Percentiles rank a stretch among this genome's conserved stretches.
phyloP scores from a whole-genome alignment of 2,113 vertebrate genomes.

The Petromus typicus region DNA sequence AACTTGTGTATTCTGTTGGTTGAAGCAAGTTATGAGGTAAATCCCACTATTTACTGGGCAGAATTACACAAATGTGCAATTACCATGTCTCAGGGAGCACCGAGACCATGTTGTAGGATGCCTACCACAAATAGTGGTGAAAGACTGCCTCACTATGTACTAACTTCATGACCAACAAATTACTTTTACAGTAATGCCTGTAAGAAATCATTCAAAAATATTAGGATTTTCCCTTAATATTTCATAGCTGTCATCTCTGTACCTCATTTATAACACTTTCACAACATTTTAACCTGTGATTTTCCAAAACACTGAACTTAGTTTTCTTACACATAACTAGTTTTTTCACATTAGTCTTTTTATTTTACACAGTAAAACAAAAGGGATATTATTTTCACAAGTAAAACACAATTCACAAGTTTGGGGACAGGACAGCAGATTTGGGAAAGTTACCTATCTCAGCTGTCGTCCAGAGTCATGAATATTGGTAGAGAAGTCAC shows the following conservation, averaged over 20 bases:
- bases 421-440: background rate
- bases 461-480: background rate
- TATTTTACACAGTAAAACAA: background rate
- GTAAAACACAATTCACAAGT: background rate
- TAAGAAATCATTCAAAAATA: background rate
- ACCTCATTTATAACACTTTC: background rate
- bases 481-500: background rate
- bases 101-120: background rate
- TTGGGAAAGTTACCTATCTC: background rate
- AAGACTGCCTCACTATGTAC: background rate
- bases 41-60: background rate
- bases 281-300: background rate
- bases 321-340: slow-evolving; percentile 9
- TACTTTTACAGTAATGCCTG: background rate
- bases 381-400: background rate
- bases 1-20: background rate
- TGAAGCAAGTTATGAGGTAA: background rate
- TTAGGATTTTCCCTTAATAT: background rate
- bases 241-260: background rate
- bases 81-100: background rate
- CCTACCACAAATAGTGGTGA: background rate
- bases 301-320: background rate
- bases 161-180: background rate
- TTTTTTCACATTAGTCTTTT: background rate
- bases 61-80: background rate